Conservation (phyloP, 53 echinoderm and acorn worm species). For the Paracentrotus lividus region DNA sequence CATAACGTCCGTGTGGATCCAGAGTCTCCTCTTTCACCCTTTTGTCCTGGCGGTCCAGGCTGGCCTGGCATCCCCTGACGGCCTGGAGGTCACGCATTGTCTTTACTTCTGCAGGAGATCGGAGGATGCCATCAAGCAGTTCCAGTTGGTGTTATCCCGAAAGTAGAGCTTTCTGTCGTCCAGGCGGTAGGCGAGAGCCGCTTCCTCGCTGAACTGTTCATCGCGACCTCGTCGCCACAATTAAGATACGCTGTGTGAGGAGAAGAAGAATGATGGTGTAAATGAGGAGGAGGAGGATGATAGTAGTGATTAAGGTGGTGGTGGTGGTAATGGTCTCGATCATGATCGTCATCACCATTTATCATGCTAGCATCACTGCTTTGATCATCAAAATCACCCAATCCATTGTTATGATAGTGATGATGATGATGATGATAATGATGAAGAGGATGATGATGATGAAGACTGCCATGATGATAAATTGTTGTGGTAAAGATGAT, state of each 20-base stretch:
- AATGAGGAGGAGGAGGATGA: neutral
- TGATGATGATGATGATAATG: neutral
- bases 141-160: slow-evolving; percentile 90
- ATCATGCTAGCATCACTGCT: neutral
- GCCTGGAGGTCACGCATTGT: slow-evolving; percentile 80
- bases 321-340: neutral
- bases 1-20: slow-evolving; percentile 19
- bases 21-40: slow-evolving; percentile 82
- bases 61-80: slow-evolving; percentile 86
- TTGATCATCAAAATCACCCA: neutral
- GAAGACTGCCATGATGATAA: neutral
- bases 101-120: slow-evolving; percentile 70
- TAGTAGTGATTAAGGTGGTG: neutral
- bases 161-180: slow-evolving; percentile 97
- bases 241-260: slow-evolving; percentile 83
- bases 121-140: slow-evolving; percentile 90
- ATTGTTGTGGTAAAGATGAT: neutral
- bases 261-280: neutral
- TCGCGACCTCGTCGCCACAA: slow-evolving; percentile 87
- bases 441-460: neutral
- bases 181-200: slow-evolving; percentile 90
- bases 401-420: no score
- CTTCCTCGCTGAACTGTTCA: slow-evolving; percentile 87
- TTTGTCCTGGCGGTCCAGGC: slow-evolving; percentile 81
- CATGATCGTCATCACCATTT: neutral